A percentile compares a stretch with the other conserved stretches of the same genome.
phyloP scores from a whole-genome alignment of 2,113 vertebrate genomes.

The Indri indri region DNA sequence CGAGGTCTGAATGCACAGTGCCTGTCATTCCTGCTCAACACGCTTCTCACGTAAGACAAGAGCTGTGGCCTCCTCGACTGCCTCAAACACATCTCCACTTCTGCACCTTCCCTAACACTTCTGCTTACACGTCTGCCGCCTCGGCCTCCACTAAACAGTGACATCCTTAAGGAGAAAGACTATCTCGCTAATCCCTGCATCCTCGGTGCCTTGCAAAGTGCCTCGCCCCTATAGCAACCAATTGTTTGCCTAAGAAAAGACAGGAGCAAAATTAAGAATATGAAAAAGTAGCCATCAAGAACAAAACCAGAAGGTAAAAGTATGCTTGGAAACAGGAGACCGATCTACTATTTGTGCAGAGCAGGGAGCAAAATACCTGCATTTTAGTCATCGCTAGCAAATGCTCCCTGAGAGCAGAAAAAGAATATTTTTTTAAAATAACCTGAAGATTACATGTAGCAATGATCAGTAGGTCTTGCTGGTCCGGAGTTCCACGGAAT shows the following conservation, averaged over 20 bases:
- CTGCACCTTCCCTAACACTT: not conserved
- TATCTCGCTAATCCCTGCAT: not conserved
- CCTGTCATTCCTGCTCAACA: not conserved
- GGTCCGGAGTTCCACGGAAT: not conserved
- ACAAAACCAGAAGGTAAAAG: not conserved
- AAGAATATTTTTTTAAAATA: not conserved
- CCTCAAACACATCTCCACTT: not conserved
- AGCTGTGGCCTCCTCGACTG: not conserved
- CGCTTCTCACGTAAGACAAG: fast-evolving
- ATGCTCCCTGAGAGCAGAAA: not conserved
- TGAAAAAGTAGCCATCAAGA: not conserved
- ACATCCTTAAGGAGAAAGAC: not conserved
- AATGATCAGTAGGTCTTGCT: not conserved
- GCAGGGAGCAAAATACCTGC: not conserved
- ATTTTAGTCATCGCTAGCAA: not conserved
- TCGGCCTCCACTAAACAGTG: not conserved
- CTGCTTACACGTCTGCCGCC: not conserved
- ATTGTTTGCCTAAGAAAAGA: not conserved
- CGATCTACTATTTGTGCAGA: not conserved
- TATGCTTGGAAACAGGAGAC: not conserved
- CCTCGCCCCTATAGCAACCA: not conserved
- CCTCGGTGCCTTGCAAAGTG: not conserved
- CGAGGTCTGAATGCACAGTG: not conserved
- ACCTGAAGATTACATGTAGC: not conserved
- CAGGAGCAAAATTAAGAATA: not conserved